These are phyloP conservation scores for Rhinatrema bivittatum DNA, from an alignment of 2,797 vertebrate genomes.

Conservation along the genomic window DNA sequence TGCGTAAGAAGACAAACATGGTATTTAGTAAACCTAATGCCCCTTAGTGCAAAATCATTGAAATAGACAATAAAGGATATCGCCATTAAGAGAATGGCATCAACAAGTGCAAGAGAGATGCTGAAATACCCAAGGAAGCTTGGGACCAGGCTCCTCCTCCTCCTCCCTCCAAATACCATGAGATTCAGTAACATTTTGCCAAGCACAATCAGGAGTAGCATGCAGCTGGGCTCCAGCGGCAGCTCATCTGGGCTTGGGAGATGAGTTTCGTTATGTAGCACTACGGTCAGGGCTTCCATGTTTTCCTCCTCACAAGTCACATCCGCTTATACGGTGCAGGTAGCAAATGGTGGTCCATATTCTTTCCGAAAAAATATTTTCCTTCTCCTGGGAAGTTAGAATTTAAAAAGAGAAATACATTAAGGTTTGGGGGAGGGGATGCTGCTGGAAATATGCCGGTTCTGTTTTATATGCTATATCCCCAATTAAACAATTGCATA, in stretches of 20 bases:
- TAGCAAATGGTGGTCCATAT: no score
- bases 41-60: constrained; percentile 50
- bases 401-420: no score
- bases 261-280: no score
- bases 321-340: no score
- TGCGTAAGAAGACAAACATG: constrained; percentile 74
- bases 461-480: no score
- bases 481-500: no score
- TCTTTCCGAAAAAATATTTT: no score
- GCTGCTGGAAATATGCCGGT: no score
- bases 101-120: constrained; percentile 59
- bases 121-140: constrained; percentile 71
- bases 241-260: background rate
- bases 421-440: no score
- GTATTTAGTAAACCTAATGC: constrained; percentile 58
- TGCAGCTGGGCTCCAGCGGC: constrained; percentile 26
- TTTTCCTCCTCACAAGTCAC: no score
- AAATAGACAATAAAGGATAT: constrained; percentile 48
- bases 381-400: no score
- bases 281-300: constrained; percentile 30
- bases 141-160: constrained; percentile 22
- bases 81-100: constrained; percentile 49
- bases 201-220: constrained; percentile 52
- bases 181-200: constrained; percentile 67
- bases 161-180: constrained; percentile 53